Percentiles rank a stretch among this genome's conserved stretches.
Evolutionary conservation across 1,140 invertebrate species (phyloP).

Genomic region (Paracyclopina nana): DNA sequence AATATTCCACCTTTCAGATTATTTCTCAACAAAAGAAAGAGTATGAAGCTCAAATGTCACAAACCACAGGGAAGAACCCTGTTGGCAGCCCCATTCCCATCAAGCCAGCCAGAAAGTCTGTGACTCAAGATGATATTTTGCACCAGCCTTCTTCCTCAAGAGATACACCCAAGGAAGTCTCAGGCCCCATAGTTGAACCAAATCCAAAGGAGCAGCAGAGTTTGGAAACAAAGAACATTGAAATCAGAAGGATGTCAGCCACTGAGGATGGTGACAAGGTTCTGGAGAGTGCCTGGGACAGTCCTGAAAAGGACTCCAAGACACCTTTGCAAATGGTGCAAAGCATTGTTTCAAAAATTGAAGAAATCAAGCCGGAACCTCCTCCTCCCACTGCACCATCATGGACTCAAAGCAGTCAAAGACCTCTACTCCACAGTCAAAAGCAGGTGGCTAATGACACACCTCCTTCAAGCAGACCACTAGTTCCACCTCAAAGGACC

Average conservation of each 20-base stretch:
- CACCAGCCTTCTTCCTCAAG: too few relatives aligned
- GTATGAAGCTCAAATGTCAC: not conserved
- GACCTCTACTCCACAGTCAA: not conserved
- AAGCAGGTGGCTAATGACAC: not conserved
- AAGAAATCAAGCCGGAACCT: not conserved
- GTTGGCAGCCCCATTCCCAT: too few relatives aligned
- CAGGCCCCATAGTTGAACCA: not conserved
- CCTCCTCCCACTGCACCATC: not conserved
- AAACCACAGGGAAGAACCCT: too few relatives aligned
- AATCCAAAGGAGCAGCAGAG: not conserved
- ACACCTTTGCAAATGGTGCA: constrained; percentile 5
- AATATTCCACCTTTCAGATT: not conserved
- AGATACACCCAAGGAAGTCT: not conserved
- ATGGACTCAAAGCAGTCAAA: too few relatives aligned
- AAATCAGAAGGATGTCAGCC: constrained; percentile 7
- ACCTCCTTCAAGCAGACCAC: too few relatives aligned
- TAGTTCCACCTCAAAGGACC: too few relatives aligned
- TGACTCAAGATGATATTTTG: too few relatives aligned
- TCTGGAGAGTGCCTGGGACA: not conserved
- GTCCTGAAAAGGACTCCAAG: constrained; percentile 8
- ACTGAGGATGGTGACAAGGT: constrained; percentile 10
- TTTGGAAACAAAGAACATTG: constrained; percentile 9
- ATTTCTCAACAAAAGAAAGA: not conserved
- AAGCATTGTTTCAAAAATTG: constrained; percentile 6
- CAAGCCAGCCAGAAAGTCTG: too few relatives aligned